Conservation (phyloP, 1,140 invertebrate genomes). For the Leucophenga varia region DNA sequence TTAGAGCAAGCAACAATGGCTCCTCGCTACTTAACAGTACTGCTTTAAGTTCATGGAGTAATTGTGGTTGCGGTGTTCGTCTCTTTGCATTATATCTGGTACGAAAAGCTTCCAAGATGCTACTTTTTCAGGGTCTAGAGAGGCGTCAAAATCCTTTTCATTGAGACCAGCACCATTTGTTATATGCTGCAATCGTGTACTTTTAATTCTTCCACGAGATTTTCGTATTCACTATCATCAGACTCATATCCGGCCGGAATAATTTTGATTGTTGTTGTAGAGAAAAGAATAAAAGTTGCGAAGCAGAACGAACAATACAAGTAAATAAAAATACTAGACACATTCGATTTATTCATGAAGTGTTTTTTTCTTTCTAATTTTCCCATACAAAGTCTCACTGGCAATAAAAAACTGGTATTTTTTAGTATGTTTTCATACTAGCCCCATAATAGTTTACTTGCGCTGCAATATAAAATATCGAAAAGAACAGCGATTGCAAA, state of each 20-base stretch:
- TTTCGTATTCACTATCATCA: slow-evolving; percentile 35
- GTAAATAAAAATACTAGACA: too few species aligned
- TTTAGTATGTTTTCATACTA: too few species aligned
- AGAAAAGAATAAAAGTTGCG: too few species aligned
- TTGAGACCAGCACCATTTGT: slow-evolving; percentile 47
- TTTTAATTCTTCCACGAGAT: slow-evolving; percentile 31
- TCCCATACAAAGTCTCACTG: too few species aligned
- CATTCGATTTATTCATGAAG: too few species aligned
- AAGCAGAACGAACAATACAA: too few species aligned
- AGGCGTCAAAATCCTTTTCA: slow-evolving; percentile 44
- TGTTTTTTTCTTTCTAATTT: too few species aligned
- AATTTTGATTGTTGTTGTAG: slow-evolving; percentile 16
- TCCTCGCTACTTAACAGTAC: slow-evolving; percentile 59
- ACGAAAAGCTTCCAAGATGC: slow-evolving; percentile 35
- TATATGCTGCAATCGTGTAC: slow-evolving; percentile 50
- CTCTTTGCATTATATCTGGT: slow-evolving; percentile 59
- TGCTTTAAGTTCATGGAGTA: slow-evolving; percentile 55
- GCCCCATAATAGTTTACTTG: too few species aligned
- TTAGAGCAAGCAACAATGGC: slow-evolving; percentile 61
- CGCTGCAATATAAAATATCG: too few species aligned
- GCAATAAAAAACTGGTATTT: too few species aligned
- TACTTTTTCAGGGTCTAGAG: slow-evolving; percentile 29
- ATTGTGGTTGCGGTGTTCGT: slow-evolving; percentile 59
- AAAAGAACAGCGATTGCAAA: too few species aligned
- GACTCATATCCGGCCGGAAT: slow-evolving; percentile 43